Conservation (phyloP, 1,140 invertebrate genomes). For the Aphaenogaster floridana region DNA sequence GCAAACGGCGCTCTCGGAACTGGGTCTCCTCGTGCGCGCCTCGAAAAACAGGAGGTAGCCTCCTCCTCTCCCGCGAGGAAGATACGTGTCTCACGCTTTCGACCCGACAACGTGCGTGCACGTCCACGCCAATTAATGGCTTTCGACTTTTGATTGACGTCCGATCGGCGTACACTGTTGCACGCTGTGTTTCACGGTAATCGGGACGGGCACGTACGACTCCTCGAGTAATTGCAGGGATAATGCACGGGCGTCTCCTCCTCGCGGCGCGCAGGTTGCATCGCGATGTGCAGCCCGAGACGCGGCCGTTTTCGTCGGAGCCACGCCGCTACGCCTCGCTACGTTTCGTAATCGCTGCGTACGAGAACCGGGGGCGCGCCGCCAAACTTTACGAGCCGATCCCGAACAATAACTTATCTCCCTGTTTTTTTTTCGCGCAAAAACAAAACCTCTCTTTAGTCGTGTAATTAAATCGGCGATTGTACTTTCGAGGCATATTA, state of each 20-base stretch:
- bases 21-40: conserved; percentile 46
- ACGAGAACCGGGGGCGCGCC: conserved; percentile 17
- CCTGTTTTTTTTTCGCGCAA: neutral
- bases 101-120: conserved; percentile 67
- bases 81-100: conserved; percentile 70
- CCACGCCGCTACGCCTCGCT: conserved; percentile 10
- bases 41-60: conserved; percentile 21
- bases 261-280: conserved; percentile 35
- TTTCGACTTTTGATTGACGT: conserved; percentile 77
- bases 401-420: conserved; percentile 56
- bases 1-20: conserved; percentile 33
- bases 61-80: conserved; percentile 47
- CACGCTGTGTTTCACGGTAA: conserved; percentile 65
- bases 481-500: conserved; percentile 38
- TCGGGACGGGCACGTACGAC: conserved; percentile 63
- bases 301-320: conserved; percentile 21
- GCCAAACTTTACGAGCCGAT: conserved; percentile 57
- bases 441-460: conserved; percentile 29
- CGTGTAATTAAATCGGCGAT: conserved; percentile 59
- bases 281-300: conserved; percentile 32
- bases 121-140: conserved; percentile 74
- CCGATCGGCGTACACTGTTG: conserved; percentile 28
- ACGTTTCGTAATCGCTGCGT: conserved; percentile 48
- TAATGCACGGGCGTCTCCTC: conserved; percentile 56
- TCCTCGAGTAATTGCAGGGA: conserved; percentile 62